A percentile compares a stretch with the other conserved stretches of the same genome.
Conservation (phyloP, 2,888 invertebrate species). For the Dione vanillae region DNA sequence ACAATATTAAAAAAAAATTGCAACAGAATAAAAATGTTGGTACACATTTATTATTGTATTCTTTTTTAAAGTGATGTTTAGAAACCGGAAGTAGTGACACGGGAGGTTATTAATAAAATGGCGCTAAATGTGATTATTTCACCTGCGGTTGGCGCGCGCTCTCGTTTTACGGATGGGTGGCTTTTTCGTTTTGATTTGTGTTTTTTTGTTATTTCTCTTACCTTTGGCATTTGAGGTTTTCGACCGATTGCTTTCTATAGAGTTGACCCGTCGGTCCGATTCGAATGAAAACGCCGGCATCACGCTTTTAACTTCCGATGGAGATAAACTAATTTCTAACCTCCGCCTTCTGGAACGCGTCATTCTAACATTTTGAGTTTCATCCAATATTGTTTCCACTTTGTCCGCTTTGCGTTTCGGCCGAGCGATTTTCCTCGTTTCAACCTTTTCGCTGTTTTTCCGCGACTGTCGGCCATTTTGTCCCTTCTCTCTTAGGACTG, state of each 20-base stretch:
- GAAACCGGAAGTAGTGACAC: constrained; percentile 51
- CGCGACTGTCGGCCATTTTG: constrained; percentile 67
- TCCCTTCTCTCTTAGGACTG: constrained; percentile 74
- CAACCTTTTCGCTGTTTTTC: constrained; percentile 50
- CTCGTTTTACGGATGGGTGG: constrained; percentile 61
- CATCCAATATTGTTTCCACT: constrained; percentile 50
- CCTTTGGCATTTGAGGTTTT: constrained; percentile 54
- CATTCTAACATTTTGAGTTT: constrained; percentile 62
- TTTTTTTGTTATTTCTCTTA: constrained; percentile 50
- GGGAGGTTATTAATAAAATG: constrained; percentile 31
- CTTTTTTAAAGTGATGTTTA: background rate
- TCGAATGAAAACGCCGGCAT: constrained; percentile 70
- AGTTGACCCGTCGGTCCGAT: constrained; percentile 65
- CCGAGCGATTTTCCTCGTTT: constrained; percentile 60
- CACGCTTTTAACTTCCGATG: constrained; percentile 64
- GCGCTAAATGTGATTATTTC: constrained; percentile 52
- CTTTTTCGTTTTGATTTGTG: constrained; percentile 59
- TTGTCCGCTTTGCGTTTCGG: constrained; percentile 53
- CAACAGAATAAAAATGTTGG: constrained; percentile 5
- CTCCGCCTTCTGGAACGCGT: constrained; percentile 70
- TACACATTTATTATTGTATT: constrained; percentile 1
- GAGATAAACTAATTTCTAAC: constrained; percentile 70
- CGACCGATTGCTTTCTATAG: constrained; percentile 64
- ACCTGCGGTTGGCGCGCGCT: constrained; percentile 65
- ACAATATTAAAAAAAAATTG: constrained; percentile 6